These are phyloP conservation scores for Meloidogyne floridensis DNA, from an alignment of 1,140 invertebrate genomes.

Conservation along the genomic window DNA sequence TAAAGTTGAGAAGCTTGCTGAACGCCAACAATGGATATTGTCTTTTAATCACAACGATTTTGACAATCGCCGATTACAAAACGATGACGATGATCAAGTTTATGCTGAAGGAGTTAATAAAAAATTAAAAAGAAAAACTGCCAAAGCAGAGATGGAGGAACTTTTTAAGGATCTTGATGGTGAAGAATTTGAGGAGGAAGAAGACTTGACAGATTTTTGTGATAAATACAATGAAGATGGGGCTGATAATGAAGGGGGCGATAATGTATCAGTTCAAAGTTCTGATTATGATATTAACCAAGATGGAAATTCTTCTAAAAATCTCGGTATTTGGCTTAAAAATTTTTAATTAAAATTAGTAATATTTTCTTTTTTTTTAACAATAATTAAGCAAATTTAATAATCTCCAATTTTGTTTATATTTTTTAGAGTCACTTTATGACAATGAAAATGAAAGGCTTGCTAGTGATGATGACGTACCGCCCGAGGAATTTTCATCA, in stretches of 20 bases:
- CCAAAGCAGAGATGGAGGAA: constrained; percentile 12
- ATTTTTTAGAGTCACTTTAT: not conserved
- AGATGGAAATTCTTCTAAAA: not conserved
- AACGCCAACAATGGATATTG: constrained; percentile 16
- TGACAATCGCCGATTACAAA: not conserved
- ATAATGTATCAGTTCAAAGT: not conserved
- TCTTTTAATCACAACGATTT: constrained; percentile 18
- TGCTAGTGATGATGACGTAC: constrained; percentile 32
- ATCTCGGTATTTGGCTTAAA: not conserved
- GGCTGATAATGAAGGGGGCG: not conserved
- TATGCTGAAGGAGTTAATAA: not conserved
- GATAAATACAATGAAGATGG: not conserved
- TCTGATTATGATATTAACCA: not conserved
- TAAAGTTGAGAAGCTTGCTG: constrained; percentile 16
- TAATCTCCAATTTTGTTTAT: not conserved
- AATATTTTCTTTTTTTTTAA: not conserved
- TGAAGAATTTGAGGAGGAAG: not conserved
- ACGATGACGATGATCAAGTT: not conserved
- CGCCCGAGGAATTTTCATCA: constrained; percentile 27
- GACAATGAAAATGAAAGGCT: not conserved
- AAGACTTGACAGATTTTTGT: not conserved
- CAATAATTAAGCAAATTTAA: no score
- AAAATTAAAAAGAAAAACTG: not conserved
- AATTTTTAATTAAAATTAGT: not conserved
- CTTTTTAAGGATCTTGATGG: constrained; percentile 14